Percentiles rank a stretch among this genome's conserved stretches.
These are phyloP conservation scores for Leptoteleia sp. DNA, from an alignment of 1,140 invertebrate species.

Conservation along the genomic window DNA sequence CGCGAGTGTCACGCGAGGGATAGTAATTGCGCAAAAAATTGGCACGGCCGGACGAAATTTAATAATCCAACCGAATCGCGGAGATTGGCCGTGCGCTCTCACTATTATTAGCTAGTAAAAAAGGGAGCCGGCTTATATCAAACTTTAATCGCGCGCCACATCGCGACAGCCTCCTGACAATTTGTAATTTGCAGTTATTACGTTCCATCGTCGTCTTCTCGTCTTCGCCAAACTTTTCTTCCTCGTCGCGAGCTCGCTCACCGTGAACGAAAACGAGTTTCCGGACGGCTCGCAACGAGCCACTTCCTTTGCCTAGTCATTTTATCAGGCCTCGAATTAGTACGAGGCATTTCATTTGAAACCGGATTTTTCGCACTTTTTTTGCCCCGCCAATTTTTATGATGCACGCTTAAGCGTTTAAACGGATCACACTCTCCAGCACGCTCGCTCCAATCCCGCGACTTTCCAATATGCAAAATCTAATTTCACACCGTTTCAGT, in stretches of 20 bases:
- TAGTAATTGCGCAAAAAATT: conserved; percentile 21
- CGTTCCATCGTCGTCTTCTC: conserved; percentile 22
- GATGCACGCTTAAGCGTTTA: too few species aligned
- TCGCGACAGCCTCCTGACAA: conserved; percentile 54
- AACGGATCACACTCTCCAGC: too few species aligned
- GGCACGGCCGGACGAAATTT: conserved; percentile 9
- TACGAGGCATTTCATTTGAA: conserved; percentile 36
- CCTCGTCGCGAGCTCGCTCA: conserved; percentile 39
- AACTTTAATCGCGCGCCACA: conserved; percentile 45
- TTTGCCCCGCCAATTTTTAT: conserved; percentile 22
- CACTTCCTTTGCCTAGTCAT: conserved; percentile 48
- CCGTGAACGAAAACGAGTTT: conserved; percentile 63
- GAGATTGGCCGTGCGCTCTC: conserved; percentile 16
- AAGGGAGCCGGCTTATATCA: conserved; percentile 32
- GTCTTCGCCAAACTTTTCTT: conserved; percentile 56
- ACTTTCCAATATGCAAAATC: too few species aligned
- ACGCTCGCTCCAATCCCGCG: conserved; percentile 4
- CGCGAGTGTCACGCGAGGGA: conserved; percentile 25
- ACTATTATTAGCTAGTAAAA: conserved; percentile 43
- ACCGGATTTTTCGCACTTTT: conserved; percentile 38
- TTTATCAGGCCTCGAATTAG: conserved; percentile 58
- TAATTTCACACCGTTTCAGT: too few species aligned
- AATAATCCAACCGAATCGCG: conserved; percentile 25
- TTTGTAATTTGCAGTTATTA: conserved; percentile 64
- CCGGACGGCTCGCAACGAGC: conserved; percentile 48